Conservation (phyloP, 2,113 vertebrate genomes). For the Gymnocephalus cernua region DNA sequence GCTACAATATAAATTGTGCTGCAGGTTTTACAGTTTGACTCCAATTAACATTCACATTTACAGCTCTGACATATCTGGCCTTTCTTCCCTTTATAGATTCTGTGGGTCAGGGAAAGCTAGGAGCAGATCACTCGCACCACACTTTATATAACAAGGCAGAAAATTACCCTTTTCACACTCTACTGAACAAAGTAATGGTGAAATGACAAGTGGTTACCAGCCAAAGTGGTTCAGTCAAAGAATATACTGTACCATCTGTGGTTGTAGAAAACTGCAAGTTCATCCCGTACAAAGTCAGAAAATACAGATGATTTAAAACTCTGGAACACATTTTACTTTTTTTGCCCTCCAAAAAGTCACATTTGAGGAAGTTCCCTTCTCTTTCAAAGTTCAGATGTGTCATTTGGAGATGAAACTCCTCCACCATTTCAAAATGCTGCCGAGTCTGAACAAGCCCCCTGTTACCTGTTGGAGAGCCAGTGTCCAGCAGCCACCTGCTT, state of each 20-base stretch:
- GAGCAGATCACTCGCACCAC: slow-evolving; percentile 35
- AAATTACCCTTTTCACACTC: slow-evolving; percentile 57
- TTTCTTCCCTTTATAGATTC: slow-evolving; percentile 9
- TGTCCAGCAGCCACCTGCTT: slow-evolving; percentile 72
- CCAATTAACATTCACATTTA: slow-evolving; percentile 46
- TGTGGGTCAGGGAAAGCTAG: slow-evolving; percentile 11
- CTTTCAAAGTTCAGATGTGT: slow-evolving; percentile 21
- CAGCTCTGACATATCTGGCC: slow-evolving; percentile 27
- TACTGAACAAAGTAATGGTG: slow-evolving; percentile 51
- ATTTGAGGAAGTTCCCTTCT: slow-evolving; percentile 16
- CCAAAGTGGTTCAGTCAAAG: slow-evolving; percentile 33
- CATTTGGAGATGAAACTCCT: slow-evolving; percentile 15
- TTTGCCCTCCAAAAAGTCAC: slow-evolving; percentile 12
- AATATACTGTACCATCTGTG: slow-evolving; percentile 21
- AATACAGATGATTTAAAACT: slow-evolving; percentile 15
- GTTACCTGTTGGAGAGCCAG: slow-evolving; percentile 34
- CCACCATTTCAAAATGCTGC: slow-evolving; percentile 18
- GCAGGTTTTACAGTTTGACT: slow-evolving; percentile 22
- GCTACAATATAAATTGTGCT: not conserved
- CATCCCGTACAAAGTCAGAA: slow-evolving; percentile 6
- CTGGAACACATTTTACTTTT: not conserved
- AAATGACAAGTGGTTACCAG: slow-evolving; percentile 45
- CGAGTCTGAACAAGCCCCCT: slow-evolving; percentile 47
- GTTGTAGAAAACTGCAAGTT: slow-evolving; percentile 20
- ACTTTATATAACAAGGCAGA: slow-evolving; percentile 62